Evolutionary conservation across 2,113 vertebrate species (phyloP), one percentile per base, ranked within the genome.

Genomic region (Tympanuchus pallidicinctus): DNA sequence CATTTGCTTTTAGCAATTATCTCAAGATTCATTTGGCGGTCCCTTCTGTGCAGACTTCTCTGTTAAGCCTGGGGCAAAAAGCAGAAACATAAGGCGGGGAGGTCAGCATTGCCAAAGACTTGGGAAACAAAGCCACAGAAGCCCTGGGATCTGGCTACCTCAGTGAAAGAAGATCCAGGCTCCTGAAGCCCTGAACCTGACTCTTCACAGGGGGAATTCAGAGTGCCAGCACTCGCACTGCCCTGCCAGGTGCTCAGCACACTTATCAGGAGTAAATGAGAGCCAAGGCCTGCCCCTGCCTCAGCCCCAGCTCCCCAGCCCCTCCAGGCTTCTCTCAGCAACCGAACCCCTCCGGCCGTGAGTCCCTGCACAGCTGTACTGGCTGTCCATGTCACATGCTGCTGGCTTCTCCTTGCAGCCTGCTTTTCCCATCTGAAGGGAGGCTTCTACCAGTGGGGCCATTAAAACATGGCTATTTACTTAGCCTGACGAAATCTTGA

Each of bases 401-500:
- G 50, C 32, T 61, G 80, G 11, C n/a, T 83, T 82, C 13, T 54
- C 38, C 34, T 47, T 54, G 13, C 8, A 13, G 43, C 3, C 72
- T 64, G 38, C 60, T 88, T 75, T 75, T 75, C 48, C 59, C 70
- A 72, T 34, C 43, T 48, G 27, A 89, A 27, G 63, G 40, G n/a
- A 60, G 61, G 54, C 76, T 90, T 72, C 81, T 54, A 65, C 30
- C 30, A 27, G 42, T 25, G 38, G 48, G 43, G 54, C 67, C 59
- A 82, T 73, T 69, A 61, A 88, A 92, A 83, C 52, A 54, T 59
- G 25, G 78, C 38, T 48, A 34, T 13, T 56, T 36, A 48, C 77
- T 52, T 72, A 34, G 56, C 20, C 52, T 89, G 47, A 73, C 28
- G 12, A 88, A 89, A 94, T 54, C 60, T 42, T 65, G 50, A 79